Percentiles rank a stretch among this genome's conserved stretches.
Evolutionary conservation across 2,888 invertebrate genomes (phyloP).

Genomic region (Melikaiella ostensackeni): DNA sequence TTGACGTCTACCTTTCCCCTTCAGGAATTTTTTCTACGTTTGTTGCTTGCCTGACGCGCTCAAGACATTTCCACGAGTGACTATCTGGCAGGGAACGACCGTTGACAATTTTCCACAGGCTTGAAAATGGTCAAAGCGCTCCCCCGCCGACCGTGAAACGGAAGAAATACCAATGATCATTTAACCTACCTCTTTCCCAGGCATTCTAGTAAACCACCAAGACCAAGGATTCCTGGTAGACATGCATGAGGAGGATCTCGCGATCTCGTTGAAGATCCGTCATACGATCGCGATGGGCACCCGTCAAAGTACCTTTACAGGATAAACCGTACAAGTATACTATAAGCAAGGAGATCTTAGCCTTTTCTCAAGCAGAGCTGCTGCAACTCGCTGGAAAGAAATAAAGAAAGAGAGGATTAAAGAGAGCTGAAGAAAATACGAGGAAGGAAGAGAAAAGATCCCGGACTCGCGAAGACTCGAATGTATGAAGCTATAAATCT

Average conservation of each 20-base stretch:
- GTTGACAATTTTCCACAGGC: conserved; percentile 16
- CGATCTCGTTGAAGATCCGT: conserved; percentile 59
- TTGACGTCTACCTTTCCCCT: not conserved
- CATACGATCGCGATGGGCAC: conserved; percentile 19
- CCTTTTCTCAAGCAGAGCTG: conserved; percentile 9
- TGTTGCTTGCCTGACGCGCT: not conserved
- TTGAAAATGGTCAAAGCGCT: conserved; percentile 21
- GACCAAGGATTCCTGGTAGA: conserved; percentile 38
- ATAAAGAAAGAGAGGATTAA: conserved; percentile 15
- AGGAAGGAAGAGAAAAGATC: conserved; percentile 39
- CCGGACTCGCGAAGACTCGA: conserved; percentile 47
- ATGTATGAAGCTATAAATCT: conserved; percentile 73
- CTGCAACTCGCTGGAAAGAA: conserved; percentile 18
- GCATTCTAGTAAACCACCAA: conserved; percentile 60
- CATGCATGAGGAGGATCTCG: conserved; percentile 52
- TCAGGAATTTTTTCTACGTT: not conserved
- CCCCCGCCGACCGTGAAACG: conserved; percentile 44
- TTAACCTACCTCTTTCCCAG: conserved; percentile 53
- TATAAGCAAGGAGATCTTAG: conserved; percentile 26
- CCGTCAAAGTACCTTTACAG: conserved; percentile 11
- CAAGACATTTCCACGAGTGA: not conserved
- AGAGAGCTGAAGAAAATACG: conserved; percentile 23
- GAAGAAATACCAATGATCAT: conserved; percentile 49
- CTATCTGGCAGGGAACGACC: not conserved
- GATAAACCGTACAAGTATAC: not conserved